Evolutionary conservation across 2,113 vertebrate genomes (phyloP), one percentile per base, ranked within the genome.

Genomic region (Beaufortia kweichowensis): DNA sequence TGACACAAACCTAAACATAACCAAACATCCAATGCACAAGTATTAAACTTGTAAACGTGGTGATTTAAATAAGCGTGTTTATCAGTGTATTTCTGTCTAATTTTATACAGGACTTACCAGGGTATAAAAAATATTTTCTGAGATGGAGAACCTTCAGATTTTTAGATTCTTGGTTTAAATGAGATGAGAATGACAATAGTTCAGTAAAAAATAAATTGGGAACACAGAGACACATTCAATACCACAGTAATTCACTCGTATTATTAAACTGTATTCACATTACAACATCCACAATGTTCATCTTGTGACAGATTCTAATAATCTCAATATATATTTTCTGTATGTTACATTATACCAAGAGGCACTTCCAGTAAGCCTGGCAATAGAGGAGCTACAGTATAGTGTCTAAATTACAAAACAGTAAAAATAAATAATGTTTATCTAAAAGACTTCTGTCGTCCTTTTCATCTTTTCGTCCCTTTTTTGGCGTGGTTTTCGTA

Each of bases 311-410:
- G 88, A 85, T 89, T 94, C 92, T 94, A 95, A 91, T 93, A 92
- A 92, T 93, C 91, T 93, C 93, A 92, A 93, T 94, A 95, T 92
- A 92, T 94, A 91, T 94, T 94, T 95, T 94, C 89, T 90, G 81
- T 95, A 96, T 94, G 90, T 93, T 95, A 95, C 93, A 95, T 93
- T 94, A 93, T 94, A 94, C 90, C 93, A 94, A 94, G 94, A 98
- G 96, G 96, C 96, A 98, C 96, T 98, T 98, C 94, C 94, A 96
- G 93, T 94, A 95, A 94, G 89, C 96, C 94, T 97, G 94, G 94
- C 92, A 92, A 95, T 90, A 91, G 93, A 91, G 89, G 91, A 95
- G 90, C 92, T 95, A 96, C 93, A 95, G 92, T 94, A 94, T 94
- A 93, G 92, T 95, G 91, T 95, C 94, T 97, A 95, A 93, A 92